phyloP scores from a whole-genome alignment of 2,797 vertebrate species.

The Lagorchestes hirsutus region DNA sequence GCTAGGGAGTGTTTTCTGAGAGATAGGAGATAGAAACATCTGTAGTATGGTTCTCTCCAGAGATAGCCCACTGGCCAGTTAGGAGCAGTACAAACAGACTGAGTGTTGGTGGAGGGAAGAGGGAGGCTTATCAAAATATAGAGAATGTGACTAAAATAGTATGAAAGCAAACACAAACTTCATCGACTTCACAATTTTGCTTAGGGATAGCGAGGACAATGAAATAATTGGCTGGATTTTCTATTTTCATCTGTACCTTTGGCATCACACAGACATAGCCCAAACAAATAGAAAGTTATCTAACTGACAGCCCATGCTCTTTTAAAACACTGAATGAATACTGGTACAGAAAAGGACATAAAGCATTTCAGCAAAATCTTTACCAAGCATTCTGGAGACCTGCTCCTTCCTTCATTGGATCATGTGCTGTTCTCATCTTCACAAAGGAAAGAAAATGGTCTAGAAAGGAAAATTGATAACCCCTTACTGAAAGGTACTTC shows the following conservation, averaged over 20 bases:
- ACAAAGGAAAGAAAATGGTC: conserved; percentile 78
- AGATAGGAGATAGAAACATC: neutral
- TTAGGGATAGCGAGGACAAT: neutral
- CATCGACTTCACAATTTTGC: conserved; percentile 3
- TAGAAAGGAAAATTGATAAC: conserved; percentile 78
- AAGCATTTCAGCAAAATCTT: conserved; percentile 33
- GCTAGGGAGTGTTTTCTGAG: neutral
- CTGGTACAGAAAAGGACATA: neutral
- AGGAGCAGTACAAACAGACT: neutral
- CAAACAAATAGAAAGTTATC: neutral
- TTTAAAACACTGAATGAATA: neutral
- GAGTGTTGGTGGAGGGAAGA: neutral
- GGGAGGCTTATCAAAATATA: neutral
- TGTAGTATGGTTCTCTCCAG: neutral
- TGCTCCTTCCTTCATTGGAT: conserved; percentile 62
- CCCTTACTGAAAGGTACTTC: conserved; percentile 80
- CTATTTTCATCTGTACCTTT: neutral
- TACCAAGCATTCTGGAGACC: conserved; percentile 51
- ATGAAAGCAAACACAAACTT: neutral
- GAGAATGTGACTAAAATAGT: neutral
- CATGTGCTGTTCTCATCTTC: conserved; percentile 60
- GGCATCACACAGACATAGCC: neutral
- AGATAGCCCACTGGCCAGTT: neutral
- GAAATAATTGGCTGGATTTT: conserved; percentile 18
- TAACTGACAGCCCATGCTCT: conserved; percentile 31